phyloP scores from a whole-genome alignment of 1,140 invertebrate genomes.

The Apocrypta bakeri region DNA sequence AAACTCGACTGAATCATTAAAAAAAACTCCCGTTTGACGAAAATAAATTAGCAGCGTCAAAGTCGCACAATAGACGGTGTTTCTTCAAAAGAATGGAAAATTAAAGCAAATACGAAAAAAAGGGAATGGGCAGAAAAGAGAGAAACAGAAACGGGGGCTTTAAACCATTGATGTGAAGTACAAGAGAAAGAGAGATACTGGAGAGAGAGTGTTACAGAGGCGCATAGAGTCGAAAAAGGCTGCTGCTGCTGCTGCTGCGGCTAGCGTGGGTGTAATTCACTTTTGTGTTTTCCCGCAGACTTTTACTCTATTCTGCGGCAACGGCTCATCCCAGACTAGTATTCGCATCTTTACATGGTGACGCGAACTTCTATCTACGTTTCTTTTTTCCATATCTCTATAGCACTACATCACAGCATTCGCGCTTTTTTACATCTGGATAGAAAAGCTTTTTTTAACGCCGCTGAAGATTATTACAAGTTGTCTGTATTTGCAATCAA shows the following conservation, averaged over 20 bases:
- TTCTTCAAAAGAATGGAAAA: neutral
- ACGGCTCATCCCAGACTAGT: neutral
- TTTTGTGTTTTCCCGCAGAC: slow-evolving; percentile 9
- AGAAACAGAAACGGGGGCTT: neutral
- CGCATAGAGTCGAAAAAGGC: neutral
- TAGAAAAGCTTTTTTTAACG: no score
- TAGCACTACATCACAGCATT: no score
- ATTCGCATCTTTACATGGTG: neutral
- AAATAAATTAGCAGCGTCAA: slow-evolving; percentile 10
- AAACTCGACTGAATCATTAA: neutral
- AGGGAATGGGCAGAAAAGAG: neutral
- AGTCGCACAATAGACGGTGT: neutral
- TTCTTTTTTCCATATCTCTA: neutral
- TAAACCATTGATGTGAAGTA: neutral
- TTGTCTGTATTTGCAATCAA: no score
- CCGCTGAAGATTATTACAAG: no score
- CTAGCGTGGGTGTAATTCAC: slow-evolving; percentile 10
- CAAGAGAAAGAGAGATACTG: neutral
- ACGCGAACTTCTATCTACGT: neutral
- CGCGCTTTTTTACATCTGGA: no score
- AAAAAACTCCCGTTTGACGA: slow-evolving; percentile 1
- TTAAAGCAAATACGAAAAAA: neutral
- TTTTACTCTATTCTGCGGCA: slow-evolving; percentile 6
- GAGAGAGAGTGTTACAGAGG: neutral
- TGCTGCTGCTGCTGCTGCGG: neutral